Percentiles rank a stretch among this genome's conserved stretches.
phyloP scores from a whole-genome alignment of 2,797 vertebrate species.

The Delichon dasypus region DNA sequence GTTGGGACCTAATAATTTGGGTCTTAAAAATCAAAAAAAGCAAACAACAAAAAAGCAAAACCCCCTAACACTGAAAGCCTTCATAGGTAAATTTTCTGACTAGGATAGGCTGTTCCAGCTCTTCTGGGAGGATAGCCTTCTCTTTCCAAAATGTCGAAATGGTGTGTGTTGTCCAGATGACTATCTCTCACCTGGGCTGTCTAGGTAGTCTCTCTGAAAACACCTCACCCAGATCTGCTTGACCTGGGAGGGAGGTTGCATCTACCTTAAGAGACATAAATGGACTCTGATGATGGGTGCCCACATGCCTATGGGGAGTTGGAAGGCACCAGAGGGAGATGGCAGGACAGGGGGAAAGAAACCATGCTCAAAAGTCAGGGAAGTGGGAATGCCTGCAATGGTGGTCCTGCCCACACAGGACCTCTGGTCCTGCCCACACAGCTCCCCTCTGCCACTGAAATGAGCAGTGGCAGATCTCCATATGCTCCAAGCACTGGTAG shows the following conservation, averaged over 20 bases:
- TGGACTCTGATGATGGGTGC: background rate
- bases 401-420: background rate
- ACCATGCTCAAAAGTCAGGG: background rate
- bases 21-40: background rate
- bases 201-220: background rate
- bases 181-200: background rate
- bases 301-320: background rate
- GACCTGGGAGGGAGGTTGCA: background rate
- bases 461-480: background rate
- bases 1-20: background rate
- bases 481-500: fast-evolving
- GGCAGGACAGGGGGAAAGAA: background rate
- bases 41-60: background rate
- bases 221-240: background rate
- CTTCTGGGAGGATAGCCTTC: background rate
- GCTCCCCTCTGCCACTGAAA: background rate
- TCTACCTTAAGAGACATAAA: background rate
- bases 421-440: background rate
- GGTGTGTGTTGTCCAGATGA: background rate
- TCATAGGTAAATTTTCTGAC: background rate
- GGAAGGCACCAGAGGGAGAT: background rate
- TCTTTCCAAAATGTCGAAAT: background rate
- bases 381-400: background rate
- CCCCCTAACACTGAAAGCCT: background rate
- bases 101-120: background rate